Conservation (phyloP, 1,140 invertebrate genomes). For the Drosophila gunungcola region DNA sequence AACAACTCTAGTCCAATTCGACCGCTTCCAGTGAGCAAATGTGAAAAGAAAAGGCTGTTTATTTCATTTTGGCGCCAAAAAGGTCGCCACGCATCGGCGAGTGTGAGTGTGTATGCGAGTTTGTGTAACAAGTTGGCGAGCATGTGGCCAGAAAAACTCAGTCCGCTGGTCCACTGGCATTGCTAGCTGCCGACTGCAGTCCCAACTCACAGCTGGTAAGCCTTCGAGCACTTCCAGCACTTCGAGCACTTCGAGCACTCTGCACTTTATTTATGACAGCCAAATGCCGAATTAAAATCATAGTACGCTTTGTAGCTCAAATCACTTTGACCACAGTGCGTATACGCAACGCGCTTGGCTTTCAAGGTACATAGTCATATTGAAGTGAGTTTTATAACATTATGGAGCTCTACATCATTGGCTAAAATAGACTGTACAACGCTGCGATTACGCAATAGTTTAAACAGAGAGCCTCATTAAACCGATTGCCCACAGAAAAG, state of each 20-base stretch:
- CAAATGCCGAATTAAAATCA: no score
- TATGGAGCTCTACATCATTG: not conserved
- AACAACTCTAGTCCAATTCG: not conserved
- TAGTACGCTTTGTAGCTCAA: not conserved
- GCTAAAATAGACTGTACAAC: not conserved
- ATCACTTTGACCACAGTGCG: not conserved
- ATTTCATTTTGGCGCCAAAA: constrained; percentile 74
- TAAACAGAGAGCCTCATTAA: not conserved
- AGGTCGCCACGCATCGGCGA: constrained; percentile 18
- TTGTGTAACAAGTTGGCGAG: constrained; percentile 63
- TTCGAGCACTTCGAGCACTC: not conserved
- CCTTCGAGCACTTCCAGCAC: not conserved
- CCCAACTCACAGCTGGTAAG: not conserved
- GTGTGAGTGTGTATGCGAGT: constrained; percentile 32
- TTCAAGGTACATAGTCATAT: not conserved
- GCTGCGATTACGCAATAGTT: constrained; percentile 1
- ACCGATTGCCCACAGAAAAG: not conserved
- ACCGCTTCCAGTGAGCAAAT: constrained; percentile 12
- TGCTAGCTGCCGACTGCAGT: not conserved
- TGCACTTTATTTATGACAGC: not conserved
- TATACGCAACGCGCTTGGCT: not conserved
- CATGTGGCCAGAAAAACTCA: constrained; percentile 11
- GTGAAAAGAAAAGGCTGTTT: constrained; percentile 32
- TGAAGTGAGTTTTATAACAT: not conserved
- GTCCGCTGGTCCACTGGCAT: constrained; percentile 6